Base-by-base conservation (phyloP, 2,113 vertebrate species). In the Sialia sialis region DNA sequence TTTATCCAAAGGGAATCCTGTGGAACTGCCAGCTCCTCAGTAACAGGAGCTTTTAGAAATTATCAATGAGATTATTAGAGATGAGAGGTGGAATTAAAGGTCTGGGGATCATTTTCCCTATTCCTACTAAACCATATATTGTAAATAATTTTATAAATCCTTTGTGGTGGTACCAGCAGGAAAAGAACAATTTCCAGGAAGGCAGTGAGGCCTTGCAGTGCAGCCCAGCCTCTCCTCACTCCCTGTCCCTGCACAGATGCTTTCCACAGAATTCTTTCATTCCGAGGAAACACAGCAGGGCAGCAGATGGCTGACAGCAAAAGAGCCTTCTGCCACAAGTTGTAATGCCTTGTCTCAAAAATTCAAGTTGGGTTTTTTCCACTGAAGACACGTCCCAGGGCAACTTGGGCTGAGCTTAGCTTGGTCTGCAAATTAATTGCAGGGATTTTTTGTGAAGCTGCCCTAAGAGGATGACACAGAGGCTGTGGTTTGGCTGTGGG, bases 301-400 rank as follows among this genome's bases (percentile, higher is more conserved):
- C 39, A 84, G 87, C 95, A 96, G 95, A 89, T 96, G 95, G 95
- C 3, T 77, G 74, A 77, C 19, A 56, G 51, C 58, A 92, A 95
- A 73, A 83, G 48, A 92, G 23, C 66, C 73, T 90, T 60, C 83
- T 95, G 94, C 87, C 87, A 90, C 27, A 58, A 93, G 20, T 80
- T 74, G 39, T 20, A 39, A 52, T 39, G 56, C 17, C 43, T 84
- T 41, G 17, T 84, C 89, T 48, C 34, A 67, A 73, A 76, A 68
- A 38, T 48, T 75, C 91, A 60, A 36, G 68, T 5, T 0, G 2
- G 22, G 16, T 5, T 64, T 81, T 30, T 21, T 7, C 23, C 38
- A 8, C 30, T 73, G 39, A 81, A 73, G 63, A 46, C 12, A 3
- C 4, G 1, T 64, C 82, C 60, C 51, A 75, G 84, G 46, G 34